Percentiles rank a stretch among this genome's conserved stretches.
Conservation (phyloP, 2,797 vertebrate genomes). For the Chelon auratus region DNA sequence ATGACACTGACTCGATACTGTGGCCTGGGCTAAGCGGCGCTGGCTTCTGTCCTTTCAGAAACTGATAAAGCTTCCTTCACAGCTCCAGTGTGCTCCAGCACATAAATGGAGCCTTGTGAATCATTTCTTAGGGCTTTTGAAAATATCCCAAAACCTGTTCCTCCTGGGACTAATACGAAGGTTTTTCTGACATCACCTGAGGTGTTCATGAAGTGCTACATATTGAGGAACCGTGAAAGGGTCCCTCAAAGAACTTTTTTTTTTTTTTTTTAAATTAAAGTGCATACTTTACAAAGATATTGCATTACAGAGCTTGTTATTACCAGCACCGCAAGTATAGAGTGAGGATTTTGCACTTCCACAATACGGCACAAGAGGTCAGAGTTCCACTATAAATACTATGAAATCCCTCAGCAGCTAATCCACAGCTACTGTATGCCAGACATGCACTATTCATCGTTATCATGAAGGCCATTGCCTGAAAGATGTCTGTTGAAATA, state of each 20-base stretch:
- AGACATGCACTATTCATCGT: conserved; percentile 62
- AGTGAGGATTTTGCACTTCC: conserved; percentile 69
- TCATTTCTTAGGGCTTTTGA: conserved; percentile 52
- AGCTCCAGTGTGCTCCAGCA: conserved; percentile 43
- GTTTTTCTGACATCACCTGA: conserved; percentile 37
- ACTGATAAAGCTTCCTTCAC: conserved; percentile 50
- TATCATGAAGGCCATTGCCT: conserved; percentile 66
- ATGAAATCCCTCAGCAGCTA: conserved; percentile 12
- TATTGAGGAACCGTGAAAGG: conserved; percentile 41
- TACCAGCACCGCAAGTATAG: conserved; percentile 17
- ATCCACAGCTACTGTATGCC: conserved; percentile 48
- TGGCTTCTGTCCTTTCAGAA: conserved; percentile 35
- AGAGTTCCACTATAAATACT: conserved; percentile 80
- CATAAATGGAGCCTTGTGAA: conserved; percentile 50
- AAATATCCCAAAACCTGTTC: conserved; percentile 41
- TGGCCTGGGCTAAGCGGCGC: conserved; percentile 9
- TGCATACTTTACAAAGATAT: conserved; percentile 51
- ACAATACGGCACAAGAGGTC: conserved; percentile 82
- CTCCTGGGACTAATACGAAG: conserved; percentile 24
- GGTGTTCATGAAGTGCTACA: conserved; percentile 37
- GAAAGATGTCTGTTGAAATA: conserved; percentile 79
- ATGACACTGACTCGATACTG: conserved; percentile 19
- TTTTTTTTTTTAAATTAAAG: conserved; percentile 43
- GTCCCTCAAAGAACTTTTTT: conserved; percentile 34
- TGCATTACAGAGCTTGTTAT: conserved; percentile 44